Conservation (phyloP, 2,113 vertebrate species). For the Pseudorhombus dupliciocellatus region DNA sequence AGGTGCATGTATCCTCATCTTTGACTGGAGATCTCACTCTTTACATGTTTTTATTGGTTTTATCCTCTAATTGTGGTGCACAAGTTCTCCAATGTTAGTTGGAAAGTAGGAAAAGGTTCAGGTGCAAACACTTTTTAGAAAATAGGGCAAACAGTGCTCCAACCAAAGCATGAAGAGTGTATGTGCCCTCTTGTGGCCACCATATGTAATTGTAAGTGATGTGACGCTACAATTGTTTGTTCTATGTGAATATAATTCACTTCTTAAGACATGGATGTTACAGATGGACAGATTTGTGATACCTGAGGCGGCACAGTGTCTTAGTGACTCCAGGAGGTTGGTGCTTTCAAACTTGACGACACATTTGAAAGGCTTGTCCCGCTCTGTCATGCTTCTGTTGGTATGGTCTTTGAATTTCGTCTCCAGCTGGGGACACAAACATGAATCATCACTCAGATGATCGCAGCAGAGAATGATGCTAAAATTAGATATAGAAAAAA, state of each 20-base stretch:
- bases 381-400: slow-evolving; percentile 72
- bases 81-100: not conserved
- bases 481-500: not conserved
- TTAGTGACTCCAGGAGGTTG: slow-evolving; percentile 90
- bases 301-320: slow-evolving; percentile 87
- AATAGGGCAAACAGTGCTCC: not conserved
- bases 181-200: slow-evolving; percentile 59
- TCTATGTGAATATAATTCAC: not conserved
- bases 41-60: not conserved
- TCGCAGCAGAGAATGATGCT: not conserved
- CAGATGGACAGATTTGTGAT: not conserved
- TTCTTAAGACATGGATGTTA: not conserved
- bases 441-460: not conserved
- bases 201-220: not conserved
- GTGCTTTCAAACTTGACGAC: slow-evolving; percentile 90
- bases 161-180: not conserved
- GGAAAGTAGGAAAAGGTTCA: not conserved
- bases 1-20: not conserved
- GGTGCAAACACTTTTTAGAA: not conserved
- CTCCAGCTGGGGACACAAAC: slow-evolving; percentile 83
- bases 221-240: not conserved
- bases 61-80: not conserved
- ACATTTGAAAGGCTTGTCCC: slow-evolving; percentile 86
- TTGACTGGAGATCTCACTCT: not conserved
- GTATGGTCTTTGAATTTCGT: slow-evolving; percentile 85